Base-by-base conservation (phyloP, 1,140 invertebrate species). In the Planococcus citri region DNA sequence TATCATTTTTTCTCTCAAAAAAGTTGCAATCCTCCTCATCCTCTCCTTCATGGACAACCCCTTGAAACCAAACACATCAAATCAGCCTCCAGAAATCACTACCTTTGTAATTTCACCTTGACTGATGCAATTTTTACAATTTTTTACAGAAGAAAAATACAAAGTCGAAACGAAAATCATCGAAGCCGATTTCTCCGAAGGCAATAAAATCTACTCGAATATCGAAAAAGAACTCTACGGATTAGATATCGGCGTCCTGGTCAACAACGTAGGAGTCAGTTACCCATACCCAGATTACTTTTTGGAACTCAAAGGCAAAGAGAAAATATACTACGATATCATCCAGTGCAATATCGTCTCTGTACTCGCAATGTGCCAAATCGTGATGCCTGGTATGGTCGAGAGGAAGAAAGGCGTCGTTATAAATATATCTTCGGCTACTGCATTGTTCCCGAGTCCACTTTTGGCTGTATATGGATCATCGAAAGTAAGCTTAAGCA, bases 231-330 rank as follows among this genome's bases (percentile, higher is more conserved):
- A 89, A 69, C 82, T 95, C 9, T 79, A 80, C 9, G 88, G 85
- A 1, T 80, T 98, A 1, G 92, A 97, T 76, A 88, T 97, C 71
- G 94, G 92, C 0, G 87, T 95, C 20, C 81, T 98, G 10, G 85
- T 98, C 4, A 99, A 99, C 78, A 98, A 98, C 81, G 95, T 97
- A 0, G 96, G 95, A 2, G 86, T 93, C 72, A 92, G 90, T 69
- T 97, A 97, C 78, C 81, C 86, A 0, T 85, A 91, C 78, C 95
- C 95, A 0, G 90, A 93, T 75, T 88, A 90, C 74, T 92, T 94
- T 77, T 79, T 89, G 0, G 83, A 88, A 17, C 76, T 90, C 0
- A 81, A 83, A 8, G 83, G 89, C 68, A 79, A 73, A 74, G 58
- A 37, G 3, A 69, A 27, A 75, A 74, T 80, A 27, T 76, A 78